Evolutionary conservation across 2,888 invertebrate genomes (phyloP), one percentile per base, ranked within the genome.

Genomic region (Cephus rjabovi): DNA sequence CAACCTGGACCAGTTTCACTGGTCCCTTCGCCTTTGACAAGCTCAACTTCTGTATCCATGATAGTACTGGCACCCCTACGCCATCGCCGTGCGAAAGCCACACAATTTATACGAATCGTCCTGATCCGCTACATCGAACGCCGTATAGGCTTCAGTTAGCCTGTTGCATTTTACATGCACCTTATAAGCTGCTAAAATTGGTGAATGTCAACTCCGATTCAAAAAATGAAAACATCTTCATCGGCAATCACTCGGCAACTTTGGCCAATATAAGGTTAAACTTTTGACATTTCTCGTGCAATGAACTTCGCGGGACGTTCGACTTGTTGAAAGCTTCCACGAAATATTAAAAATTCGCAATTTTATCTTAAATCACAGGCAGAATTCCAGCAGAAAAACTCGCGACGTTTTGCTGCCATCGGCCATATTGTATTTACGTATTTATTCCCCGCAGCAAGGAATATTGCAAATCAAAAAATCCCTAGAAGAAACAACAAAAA

Each of bases 341-440:
- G 9, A 69, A 76, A 76, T 76, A 40, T 69, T 23, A 31, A 37
- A 79, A 77, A 74, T 74, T 79, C 69, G 79, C 70, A 56, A 69
- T 56, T 76, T 77, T 79, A 75, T 74, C 76, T 79, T 76, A 86
- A 76, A 78, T 77, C 73, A 79, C 76, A 79, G 80, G 76, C 77
- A 79, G 79, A 83, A 75, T 83, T 77, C 80, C 82, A 81, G 81
- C 81, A 83, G 80, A 77, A 76, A 81, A 75, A 81, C 79, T 80
- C 34, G 79, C 78, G 83, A 81, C 71, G 76, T 81, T 85, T 82
- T 85, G 83, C 86, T 85, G 82, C 83, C 74, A 83, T 87, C 89
- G 81, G 90, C 90, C 89, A 90, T 90, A 88, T 90, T 90, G 89
- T 89, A 90, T 89, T 87, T 90, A 88, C 87, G 87, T 90, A 89